Evolutionary conservation across 2,888 invertebrate genomes (phyloP), one percentile per base, ranked within the genome.

Genomic region (Tetranychus piercei): DNA sequence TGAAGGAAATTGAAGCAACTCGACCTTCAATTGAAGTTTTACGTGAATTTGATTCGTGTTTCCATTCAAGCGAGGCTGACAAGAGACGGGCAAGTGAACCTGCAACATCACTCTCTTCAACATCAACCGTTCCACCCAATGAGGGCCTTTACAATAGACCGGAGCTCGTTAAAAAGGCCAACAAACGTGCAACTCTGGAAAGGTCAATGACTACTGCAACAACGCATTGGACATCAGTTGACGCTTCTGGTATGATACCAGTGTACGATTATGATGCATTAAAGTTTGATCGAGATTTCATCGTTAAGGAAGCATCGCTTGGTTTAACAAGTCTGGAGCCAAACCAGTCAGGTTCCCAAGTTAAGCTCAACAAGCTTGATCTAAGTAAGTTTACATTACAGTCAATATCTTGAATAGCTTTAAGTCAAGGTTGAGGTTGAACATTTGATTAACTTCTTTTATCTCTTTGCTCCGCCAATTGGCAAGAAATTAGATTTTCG

Each of bases 251-350:
- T 34, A n/a, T 23, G 11, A 69, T 23, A 23, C n/a, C 74, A 15
- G n/a, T 73, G 34, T 75, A 75, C 67, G 75, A 75, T 34, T 75
- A 75, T 71, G 75, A 75, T 69, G 72, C 75, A 20, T 20, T 75
- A 15, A 73, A 75, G 66, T 73, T 75, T 18, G 73, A 75, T 23
- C 65, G 65, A 22, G 73, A 75, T 20, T 73, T 45, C 15, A 69
- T 69, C 22, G 34, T 44, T 7, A 67, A 73, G 43, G 45, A 72
- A 65, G 73, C 75, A 23, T 73, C 75, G 22, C 45, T 75, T 23
- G 73, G 75, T 73, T 55, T 71, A 2, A 66, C 71, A 7, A 71
- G 65, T 20, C 66, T 75, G 20, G 65, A 73, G 3, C 55, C 65
- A 23, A 73, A 44, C 8, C 34, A 64, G 18, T 66, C 45, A 44